phyloP scores from a whole-genome alignment of 2,888 invertebrate genomes.

The Epinotia bilunana region DNA sequence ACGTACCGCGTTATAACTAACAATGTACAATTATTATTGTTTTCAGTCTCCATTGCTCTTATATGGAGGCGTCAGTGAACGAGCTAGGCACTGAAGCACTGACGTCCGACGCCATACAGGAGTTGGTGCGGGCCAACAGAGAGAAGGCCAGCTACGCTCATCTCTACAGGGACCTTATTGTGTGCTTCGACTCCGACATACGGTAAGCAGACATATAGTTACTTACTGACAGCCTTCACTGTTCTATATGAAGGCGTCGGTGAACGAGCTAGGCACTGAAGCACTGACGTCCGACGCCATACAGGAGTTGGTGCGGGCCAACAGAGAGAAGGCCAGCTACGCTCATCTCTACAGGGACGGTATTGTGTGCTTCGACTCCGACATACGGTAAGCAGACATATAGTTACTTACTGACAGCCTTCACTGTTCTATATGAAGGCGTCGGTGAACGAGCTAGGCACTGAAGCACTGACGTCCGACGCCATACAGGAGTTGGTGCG shows the following conservation, averaged over 20 bases:
- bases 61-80: slow-evolving; percentile 90
- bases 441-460: slow-evolving; percentile 86
- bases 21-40: too few species aligned
- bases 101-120: slow-evolving; percentile 89
- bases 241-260: slow-evolving; percentile 92
- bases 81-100: slow-evolving; percentile 87
- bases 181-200: slow-evolving; percentile 93
- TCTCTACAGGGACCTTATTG: slow-evolving; percentile 89
- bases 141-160: slow-evolving; percentile 92
- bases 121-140: slow-evolving; percentile 90
- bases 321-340: slow-evolving; percentile 91
- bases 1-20: too few species aligned
- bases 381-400: slow-evolving; percentile 86
- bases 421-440: slow-evolving; percentile 94
- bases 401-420: slow-evolving; percentile 82
- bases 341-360: slow-evolving; percentile 90
- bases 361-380: slow-evolving; percentile 92
- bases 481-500: slow-evolving; percentile 90
- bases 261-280: slow-evolving; percentile 86
- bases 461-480: slow-evolving; percentile 87
- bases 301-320: slow-evolving; percentile 89
- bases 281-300: slow-evolving; percentile 89
- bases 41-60: slow-evolving; percentile 92
- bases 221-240: slow-evolving; percentile 88
- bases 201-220: slow-evolving; percentile 75